These are phyloP conservation scores for Oncorhynchus clarkii DNA, from an alignment of 2,113 vertebrate species.

Conservation along the genomic window DNA sequence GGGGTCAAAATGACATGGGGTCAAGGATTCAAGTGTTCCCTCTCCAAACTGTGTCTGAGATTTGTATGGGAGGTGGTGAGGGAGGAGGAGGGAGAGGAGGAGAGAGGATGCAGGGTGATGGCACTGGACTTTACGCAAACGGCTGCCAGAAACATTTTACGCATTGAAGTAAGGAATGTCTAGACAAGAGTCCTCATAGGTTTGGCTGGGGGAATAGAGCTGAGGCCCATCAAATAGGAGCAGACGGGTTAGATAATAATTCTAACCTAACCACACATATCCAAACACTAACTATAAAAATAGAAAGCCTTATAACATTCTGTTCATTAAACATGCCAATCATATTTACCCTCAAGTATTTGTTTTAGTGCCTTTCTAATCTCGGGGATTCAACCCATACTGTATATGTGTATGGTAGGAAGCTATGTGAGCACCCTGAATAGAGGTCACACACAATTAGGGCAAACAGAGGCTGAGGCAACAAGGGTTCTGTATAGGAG, in stretches of 20 bases:
- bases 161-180: slow-evolving; percentile 65
- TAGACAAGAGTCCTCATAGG: slow-evolving; percentile 52
- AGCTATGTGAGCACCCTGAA: slow-evolving; percentile 24
- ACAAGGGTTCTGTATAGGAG: slow-evolving; percentile 38
- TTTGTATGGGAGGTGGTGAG: slow-evolving; percentile 45
- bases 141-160: slow-evolving; percentile 66
- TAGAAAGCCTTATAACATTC: slow-evolving; percentile 40
- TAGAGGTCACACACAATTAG: slow-evolving; percentile 29
- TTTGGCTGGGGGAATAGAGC: slow-evolving; percentile 31
- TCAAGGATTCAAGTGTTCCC: slow-evolving; percentile 62
- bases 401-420: slow-evolving; percentile 24
- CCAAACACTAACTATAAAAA: slow-evolving; percentile 35
- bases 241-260: slow-evolving; percentile 39
- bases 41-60: slow-evolving; percentile 45
- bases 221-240: slow-evolving; percentile 49
- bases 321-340: slow-evolving; percentile 50
- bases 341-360: slow-evolving; percentile 35
- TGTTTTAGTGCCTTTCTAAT: slow-evolving; percentile 10
- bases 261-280: slow-evolving; percentile 34
- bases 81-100: slow-evolving; percentile 31
- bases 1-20: slow-evolving; percentile 67
- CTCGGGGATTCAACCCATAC: slow-evolving; percentile 18
- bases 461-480: slow-evolving; percentile 32
- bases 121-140: slow-evolving; percentile 51
- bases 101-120: slow-evolving; percentile 29